phyloP scores from a whole-genome alignment of 2,113 vertebrate species.

The Bufo gargarizans region DNA sequence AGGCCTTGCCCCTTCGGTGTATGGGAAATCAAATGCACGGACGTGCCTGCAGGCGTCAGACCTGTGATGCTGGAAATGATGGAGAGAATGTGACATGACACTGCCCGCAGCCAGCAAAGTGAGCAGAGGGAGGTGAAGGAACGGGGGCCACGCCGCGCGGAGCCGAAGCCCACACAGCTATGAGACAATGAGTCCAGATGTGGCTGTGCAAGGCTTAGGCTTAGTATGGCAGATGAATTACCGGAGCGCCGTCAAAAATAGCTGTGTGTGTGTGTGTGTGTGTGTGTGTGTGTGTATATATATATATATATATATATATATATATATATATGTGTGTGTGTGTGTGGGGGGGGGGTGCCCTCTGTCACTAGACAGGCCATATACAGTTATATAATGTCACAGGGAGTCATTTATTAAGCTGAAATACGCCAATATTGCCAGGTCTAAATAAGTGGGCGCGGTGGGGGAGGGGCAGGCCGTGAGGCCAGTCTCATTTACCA shows the following conservation, averaged over 20 bases:
- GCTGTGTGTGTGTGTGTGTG: too few species aligned
- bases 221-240: neutral
- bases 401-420: too few species aligned
- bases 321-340: too few species aligned
- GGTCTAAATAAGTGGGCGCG: too few species aligned
- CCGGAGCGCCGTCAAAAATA: neutral
- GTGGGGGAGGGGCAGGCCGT: too few species aligned
- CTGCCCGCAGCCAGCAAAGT: neutral
- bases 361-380: too few species aligned
- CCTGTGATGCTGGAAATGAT: neutral
- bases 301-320: too few species aligned
- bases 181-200: neutral
- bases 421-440: too few species aligned
- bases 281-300: too few species aligned
- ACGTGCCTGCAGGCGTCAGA: neutral
- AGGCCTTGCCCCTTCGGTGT: neutral
- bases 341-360: too few species aligned
- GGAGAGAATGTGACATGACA: neutral
- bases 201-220: neutral
- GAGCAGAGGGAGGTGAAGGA: neutral
- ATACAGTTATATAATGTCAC: too few species aligned
- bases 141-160: neutral
- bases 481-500: too few species aligned
- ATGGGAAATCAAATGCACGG: neutral
- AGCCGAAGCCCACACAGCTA: neutral